Percentiles rank a stretch among this genome's conserved stretches.
Conservation (phyloP, 1,140 invertebrate species). For the Sipha flava region DNA sequence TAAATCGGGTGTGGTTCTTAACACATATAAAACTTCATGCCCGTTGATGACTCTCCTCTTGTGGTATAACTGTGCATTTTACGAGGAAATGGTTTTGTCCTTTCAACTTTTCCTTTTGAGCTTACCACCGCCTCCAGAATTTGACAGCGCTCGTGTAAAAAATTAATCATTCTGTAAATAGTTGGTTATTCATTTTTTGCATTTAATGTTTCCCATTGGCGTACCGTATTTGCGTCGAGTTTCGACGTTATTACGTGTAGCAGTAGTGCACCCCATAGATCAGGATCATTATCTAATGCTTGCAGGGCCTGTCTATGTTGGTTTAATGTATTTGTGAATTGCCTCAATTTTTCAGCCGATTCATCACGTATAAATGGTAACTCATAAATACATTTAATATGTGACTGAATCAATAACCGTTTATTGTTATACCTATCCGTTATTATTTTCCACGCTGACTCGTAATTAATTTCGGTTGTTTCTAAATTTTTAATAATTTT, state of each 20-base stretch:
- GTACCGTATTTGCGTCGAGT: neutral
- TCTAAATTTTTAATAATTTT: neutral
- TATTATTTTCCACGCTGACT: neutral
- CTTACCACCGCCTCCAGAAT: neutral
- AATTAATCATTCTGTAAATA: neutral
- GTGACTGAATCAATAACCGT: neutral
- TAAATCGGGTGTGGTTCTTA: neutral
- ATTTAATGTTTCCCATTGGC: neutral
- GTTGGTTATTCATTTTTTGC: neutral
- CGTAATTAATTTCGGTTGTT: neutral
- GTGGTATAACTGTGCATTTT: neutral
- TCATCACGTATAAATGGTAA: neutral
- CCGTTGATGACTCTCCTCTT: neutral
- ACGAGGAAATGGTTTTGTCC: neutral
- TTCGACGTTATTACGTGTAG: neutral
- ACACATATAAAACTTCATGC: neutral
- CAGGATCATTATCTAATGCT: neutral
- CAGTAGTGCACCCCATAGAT: neutral
- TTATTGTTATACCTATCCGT: neutral
- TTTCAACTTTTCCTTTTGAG: neutral
- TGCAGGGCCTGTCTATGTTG: neutral
- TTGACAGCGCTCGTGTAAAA: neutral
- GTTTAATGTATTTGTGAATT: neutral
- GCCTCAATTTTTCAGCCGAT: neutral
- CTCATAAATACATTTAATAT: neutral